Conservation (phyloP, 2,797 vertebrate genomes). For the Schizopygopsis malacanthus region DNA sequence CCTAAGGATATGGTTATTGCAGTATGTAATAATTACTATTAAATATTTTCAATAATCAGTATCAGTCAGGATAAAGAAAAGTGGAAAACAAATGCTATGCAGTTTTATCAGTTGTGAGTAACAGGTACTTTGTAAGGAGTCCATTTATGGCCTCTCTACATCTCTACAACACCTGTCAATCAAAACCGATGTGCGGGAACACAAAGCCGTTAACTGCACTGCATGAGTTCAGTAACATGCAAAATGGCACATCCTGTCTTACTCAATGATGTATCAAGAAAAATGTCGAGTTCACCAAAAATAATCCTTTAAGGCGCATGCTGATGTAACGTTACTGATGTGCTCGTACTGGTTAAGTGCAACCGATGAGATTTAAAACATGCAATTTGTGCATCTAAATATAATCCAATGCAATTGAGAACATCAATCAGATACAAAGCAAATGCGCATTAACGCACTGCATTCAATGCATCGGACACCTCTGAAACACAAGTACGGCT, state of each 20-base stretch:
- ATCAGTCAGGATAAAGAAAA: not conserved
- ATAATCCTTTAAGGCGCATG: not conserved
- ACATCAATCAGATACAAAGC: not conserved
- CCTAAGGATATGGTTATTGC: not conserved
- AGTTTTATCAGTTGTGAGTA: not conserved
- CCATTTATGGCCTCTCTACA: not conserved
- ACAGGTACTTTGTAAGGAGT: not conserved
- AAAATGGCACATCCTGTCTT: not conserved
- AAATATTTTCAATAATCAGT: not conserved
- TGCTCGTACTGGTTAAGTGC: not conserved
- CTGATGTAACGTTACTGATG: not conserved
- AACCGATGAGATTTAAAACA: not conserved
- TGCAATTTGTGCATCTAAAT: not conserved
- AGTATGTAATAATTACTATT: not conserved
- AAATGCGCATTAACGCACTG: not conserved
- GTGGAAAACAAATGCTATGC: not conserved
- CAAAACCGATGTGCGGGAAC: not conserved
- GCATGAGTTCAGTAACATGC: not conserved
- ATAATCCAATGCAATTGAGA: not conserved
- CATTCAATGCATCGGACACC: not conserved
- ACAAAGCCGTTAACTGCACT: not conserved
- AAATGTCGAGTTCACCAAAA: not conserved
- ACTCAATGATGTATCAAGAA: not conserved
- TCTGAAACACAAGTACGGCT: conserved; percentile 27
- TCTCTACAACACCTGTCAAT: conserved; percentile 10